Evolutionary conservation across 2,113 vertebrate genomes (phyloP), one percentile per base, ranked within the genome.

Genomic region (Catharus minimus): DNA sequence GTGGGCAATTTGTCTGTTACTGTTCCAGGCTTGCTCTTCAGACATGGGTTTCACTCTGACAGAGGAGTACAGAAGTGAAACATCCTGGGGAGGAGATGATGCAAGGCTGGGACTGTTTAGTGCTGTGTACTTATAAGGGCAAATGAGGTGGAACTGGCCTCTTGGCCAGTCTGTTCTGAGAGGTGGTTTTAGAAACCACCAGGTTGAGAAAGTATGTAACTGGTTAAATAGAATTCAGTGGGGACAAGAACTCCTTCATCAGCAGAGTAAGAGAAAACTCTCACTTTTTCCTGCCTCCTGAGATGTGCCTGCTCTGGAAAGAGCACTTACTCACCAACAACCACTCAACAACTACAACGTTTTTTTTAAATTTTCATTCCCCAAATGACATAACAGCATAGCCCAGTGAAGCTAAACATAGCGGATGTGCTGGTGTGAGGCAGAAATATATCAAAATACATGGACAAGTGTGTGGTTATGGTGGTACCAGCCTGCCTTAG

Each of bases 81-180:
- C 13, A 23, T 86, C 22, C n/a, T 62, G 86, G 55, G 80, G 71
- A 89, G 77, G 50, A 94, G 66, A 46, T 86, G 76, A 56, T 67
- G 43, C 50, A 71, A 93, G 69, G 50, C 61, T 60, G 41, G 30
- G 76, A 58, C 88, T 73, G 68, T 65, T 89, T 61, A 46, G 58
- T 24, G 13, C 28, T 72, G 6, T 82, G 77, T 92, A 89, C 83
- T 95, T 90, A 87, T 46, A 94, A 76, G 78, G 92, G 71, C 83
- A 95, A 87, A 93, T 76, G 43, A 89, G 43, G 47, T 88, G 62
- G 44, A 90, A 82, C 43, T 39, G 33, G 41, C 50, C 74, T 69
- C 43, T 72, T 86, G 80, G 86, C 55, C 38, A 43, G 62, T 19
- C 33, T 76, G 30, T 72, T 84, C 69, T 4, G 30, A 55, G 67